Evolutionary conservation across 1,140 invertebrate species (phyloP).

Genomic region (Saccostrea cuccullata): DNA sequence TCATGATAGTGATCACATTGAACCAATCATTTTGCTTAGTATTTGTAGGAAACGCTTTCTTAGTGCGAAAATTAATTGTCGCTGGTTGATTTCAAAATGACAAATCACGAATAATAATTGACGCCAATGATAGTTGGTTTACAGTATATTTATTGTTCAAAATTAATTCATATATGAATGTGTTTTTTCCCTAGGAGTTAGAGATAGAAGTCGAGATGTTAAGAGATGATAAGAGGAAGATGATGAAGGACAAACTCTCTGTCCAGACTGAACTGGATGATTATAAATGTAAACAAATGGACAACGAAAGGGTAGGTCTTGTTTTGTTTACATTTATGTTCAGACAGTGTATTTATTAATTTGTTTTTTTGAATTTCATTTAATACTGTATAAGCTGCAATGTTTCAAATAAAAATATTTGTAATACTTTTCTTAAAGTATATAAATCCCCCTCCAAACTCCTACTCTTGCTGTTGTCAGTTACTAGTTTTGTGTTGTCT

Average conservation of each 20-base stretch:
- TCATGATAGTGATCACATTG: too few species aligned
- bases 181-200: constrained; percentile 56
- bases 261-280: constrained; percentile 54
- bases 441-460: too few species aligned
- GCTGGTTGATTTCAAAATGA: too few species aligned
- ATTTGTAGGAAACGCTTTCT: too few species aligned
- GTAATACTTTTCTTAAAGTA: too few species aligned
- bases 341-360: not conserved
- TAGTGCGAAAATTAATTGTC: too few species aligned
- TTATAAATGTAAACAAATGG: constrained; percentile 57
- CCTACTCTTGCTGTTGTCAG: too few species aligned
- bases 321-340: not conserved
- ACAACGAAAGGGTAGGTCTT: constrained; percentile 76
- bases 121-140: too few species aligned
- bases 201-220: constrained; percentile 60
- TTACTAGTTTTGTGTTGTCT: not conserved
- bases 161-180: too few species aligned
- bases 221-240: constrained; percentile 61
- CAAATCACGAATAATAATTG: too few species aligned
- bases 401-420: not conserved
- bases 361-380: not conserved
- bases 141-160: too few species aligned
- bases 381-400: not conserved
- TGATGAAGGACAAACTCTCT: constrained; percentile 50
- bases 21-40: too few species aligned